A percentile compares a stretch with the other conserved stretches of the same genome.
These are phyloP conservation scores for Agrochola circellaris DNA, from an alignment of 2,888 invertebrate species.

Conservation along the genomic window DNA sequence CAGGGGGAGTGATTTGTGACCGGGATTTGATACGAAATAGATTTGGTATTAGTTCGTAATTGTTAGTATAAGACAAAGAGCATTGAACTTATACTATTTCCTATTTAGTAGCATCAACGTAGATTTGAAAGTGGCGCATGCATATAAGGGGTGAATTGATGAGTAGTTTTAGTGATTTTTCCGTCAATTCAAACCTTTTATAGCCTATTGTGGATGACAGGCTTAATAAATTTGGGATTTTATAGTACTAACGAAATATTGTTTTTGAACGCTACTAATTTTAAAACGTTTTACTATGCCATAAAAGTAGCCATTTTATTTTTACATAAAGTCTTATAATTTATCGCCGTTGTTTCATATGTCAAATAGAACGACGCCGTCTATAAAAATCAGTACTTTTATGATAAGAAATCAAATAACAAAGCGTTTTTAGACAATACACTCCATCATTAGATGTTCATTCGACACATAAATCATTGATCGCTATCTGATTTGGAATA, in stretches of 20 bases:
- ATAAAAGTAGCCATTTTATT: conserved; percentile 82
- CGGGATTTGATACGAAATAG: conserved; percentile 77
- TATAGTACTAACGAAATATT: conserved; percentile 78
- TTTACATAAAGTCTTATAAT: conserved; percentile 82
- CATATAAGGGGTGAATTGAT: conserved; percentile 34
- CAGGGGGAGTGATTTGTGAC: conserved; percentile 79
- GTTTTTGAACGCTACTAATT: conserved; percentile 79
- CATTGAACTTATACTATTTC: conserved; percentile 45
- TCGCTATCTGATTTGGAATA: conserved; percentile 68
- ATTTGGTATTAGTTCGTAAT: conserved; percentile 67
- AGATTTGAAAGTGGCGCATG: conserved; percentile 30
- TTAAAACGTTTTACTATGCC: conserved; percentile 79
- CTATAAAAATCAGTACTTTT: conserved; percentile 79
- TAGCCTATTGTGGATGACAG: conserved; percentile 60
- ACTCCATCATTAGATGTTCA: conserved; percentile 70
- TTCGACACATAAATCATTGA: conserved; percentile 70
- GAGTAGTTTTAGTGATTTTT: conserved; percentile 46
- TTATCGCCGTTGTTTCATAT: conserved; percentile 83
- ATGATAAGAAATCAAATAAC: conserved; percentile 76
- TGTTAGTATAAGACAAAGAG: conserved; percentile 47
- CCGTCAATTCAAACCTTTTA: conserved; percentile 56
- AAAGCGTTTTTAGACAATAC: conserved; percentile 71
- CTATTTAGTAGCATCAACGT: conserved; percentile 25
- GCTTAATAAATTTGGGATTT: conserved; percentile 76
- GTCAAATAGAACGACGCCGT: conserved; percentile 77